Percentiles rank a stretch among this genome's conserved stretches.
Conservation (phyloP, 64 coral and sea anemone species). For the Stichodactyla helianthus region DNA sequence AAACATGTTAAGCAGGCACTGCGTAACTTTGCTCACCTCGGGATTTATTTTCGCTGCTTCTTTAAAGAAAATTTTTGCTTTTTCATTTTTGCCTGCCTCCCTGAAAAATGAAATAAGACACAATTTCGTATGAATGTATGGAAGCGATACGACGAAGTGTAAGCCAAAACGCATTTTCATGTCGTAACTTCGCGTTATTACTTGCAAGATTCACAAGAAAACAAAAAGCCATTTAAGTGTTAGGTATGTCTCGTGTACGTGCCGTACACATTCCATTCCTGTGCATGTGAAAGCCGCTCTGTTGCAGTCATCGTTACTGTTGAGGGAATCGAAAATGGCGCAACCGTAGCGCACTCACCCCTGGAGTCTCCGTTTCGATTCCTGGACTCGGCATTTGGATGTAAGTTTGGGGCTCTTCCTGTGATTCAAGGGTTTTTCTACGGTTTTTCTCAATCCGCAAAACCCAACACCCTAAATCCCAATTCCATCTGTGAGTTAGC, state of each 20-base stretch:
- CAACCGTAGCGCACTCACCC: too few species aligned
- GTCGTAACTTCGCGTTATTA: neutral
- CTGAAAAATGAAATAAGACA: slow-evolving; percentile 34
- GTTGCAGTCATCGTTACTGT: too few species aligned
- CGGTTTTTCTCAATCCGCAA: too few species aligned
- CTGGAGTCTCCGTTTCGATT: too few species aligned
- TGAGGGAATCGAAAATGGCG: too few species aligned
- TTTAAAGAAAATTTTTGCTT: slow-evolving; percentile 57
- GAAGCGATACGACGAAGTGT: neutral
- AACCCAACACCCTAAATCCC: too few species aligned
- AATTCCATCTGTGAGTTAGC: too few species aligned
- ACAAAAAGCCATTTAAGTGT: too few species aligned
- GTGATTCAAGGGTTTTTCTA: neutral
- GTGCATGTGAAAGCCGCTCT: too few species aligned
- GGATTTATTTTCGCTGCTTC: slow-evolving; percentile 54
- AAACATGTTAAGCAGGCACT: neutral
- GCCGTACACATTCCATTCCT: neutral
- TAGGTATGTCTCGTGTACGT: neutral
- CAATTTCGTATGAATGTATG: neutral
- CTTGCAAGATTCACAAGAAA: too few species aligned
- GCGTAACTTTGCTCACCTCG: slow-evolving; percentile 28
- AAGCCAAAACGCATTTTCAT: neutral
- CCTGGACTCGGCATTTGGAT: too few species aligned
- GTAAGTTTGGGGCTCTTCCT: neutral
- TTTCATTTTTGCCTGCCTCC: slow-evolving; percentile 55